These are phyloP conservation scores for Blastobasis adustella DNA, from an alignment of 2,888 invertebrate species.

Conservation along the genomic window DNA sequence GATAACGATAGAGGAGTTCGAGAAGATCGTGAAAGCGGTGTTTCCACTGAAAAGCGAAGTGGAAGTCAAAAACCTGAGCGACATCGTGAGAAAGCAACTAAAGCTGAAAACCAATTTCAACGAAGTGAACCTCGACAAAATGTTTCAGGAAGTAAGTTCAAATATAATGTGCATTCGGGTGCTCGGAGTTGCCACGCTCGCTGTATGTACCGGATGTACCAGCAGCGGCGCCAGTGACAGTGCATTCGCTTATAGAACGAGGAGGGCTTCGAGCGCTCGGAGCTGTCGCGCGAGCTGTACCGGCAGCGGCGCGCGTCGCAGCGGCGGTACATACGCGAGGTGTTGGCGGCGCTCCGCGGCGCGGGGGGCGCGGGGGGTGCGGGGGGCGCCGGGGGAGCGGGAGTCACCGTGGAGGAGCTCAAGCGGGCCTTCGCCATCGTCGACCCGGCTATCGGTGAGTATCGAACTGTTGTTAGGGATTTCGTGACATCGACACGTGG, in stretches of 20 bases:
- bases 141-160: constrained; percentile 52
- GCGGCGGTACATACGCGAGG: constrained; percentile 64
- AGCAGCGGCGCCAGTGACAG: background rate
- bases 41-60: constrained; percentile 67
- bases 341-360: constrained; percentile 46
- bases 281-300: constrained; percentile 55
- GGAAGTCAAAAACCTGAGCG: constrained; percentile 58
- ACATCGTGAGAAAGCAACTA: constrained; percentile 58
- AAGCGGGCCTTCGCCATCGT: constrained; percentile 61
- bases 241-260: constrained; percentile 42
- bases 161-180: background rate
- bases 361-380: constrained; percentile 24
- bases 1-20: constrained; percentile 57
- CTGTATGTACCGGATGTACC: background rate
- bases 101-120: constrained; percentile 51
- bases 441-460: constrained; percentile 53
- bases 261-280: constrained; percentile 63
- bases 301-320: constrained; percentile 60
- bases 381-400: constrained; percentile 27
- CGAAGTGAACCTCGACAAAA: constrained; percentile 56
- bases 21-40: constrained; percentile 46
- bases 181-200: too few species aligned
- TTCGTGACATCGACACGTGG: too few species aligned
- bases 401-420: constrained; percentile 43
- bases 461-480: too few species aligned